These are phyloP conservation scores for Ranitomeya variabilis DNA, from an alignment of 2,113 vertebrate species.

Conservation along the genomic window DNA sequence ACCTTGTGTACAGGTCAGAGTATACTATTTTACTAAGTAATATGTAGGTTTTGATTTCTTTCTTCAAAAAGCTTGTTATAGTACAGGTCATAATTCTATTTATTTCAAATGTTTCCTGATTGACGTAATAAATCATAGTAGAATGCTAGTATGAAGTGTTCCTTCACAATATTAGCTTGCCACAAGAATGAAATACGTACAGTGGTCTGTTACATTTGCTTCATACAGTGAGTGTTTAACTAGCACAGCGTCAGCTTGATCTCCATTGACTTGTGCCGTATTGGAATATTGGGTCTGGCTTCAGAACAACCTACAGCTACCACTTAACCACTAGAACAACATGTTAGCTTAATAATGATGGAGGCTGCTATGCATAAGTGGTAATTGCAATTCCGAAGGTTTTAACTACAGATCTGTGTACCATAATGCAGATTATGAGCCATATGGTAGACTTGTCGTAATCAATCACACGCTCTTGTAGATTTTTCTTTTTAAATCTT, in stretches of 20 bases:
- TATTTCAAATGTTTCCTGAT: not conserved
- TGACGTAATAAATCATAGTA: not conserved
- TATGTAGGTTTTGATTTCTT: not conserved
- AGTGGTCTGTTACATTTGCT: constrained; percentile 14
- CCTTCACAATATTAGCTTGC: not conserved
- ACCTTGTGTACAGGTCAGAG: not conserved
- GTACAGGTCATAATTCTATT: not conserved
- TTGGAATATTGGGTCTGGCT: not conserved
- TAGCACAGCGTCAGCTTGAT: constrained; percentile 5
- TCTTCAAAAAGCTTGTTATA: not conserved
- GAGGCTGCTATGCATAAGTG: constrained; percentile 34
- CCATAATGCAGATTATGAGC: constrained; percentile 55
- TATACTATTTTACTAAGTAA: not conserved
- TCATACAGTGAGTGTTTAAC: constrained; percentile 10
- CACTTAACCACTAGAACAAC: constrained; percentile 26
- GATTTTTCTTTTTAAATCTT: constrained; percentile 36
- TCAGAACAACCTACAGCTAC: constrained; percentile 33
- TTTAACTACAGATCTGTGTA: constrained; percentile 54
- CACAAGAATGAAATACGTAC: not conserved
- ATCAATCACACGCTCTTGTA: constrained; percentile 38
- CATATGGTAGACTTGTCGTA: constrained; percentile 53
- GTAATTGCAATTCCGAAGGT: constrained; percentile 51
- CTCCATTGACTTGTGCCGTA: constrained; percentile 27
- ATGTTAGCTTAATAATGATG: constrained; percentile 50
- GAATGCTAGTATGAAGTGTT: not conserved